Percentiles rank a stretch among this genome's conserved stretches.
These are phyloP conservation scores for Mirza zaza DNA, from an alignment of 2,113 vertebrate genomes.

Conservation along the genomic window DNA sequence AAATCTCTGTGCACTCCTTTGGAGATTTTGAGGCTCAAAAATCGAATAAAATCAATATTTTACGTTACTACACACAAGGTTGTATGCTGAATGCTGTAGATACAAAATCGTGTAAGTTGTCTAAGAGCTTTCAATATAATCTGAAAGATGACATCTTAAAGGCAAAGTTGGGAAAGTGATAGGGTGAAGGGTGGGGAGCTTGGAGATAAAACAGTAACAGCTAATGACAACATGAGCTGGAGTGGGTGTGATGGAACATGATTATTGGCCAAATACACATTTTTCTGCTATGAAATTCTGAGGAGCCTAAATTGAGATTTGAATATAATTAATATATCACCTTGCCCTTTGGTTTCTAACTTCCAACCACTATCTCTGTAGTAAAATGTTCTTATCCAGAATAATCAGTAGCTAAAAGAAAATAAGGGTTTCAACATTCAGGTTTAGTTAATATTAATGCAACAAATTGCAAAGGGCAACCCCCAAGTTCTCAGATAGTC, in stretches of 20 bases:
- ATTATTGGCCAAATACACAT: no score
- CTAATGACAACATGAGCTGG: accelerated
- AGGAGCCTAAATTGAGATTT: neutral
- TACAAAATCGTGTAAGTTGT: neutral
- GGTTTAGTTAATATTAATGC: neutral
- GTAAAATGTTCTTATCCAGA: neutral
- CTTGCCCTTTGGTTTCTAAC: neutral
- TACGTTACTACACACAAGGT: neutral
- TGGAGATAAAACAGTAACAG: neutral
- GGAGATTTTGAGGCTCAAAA: constrained; percentile 18
- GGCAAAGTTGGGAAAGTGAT: no score
- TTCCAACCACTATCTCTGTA: neutral
- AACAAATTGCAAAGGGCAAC: neutral
- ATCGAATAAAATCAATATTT: neutral
- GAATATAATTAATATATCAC: neutral
- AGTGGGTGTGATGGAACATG: accelerated
- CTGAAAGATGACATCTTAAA: neutral
- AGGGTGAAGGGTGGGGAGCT: neutral
- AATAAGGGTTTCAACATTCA: neutral
- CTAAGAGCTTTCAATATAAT: neutral
- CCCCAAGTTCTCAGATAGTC: neutral
- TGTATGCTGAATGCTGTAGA: accelerated
- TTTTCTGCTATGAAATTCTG: neutral
- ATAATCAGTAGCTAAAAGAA: neutral
- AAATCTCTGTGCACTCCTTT: neutral